These are phyloP conservation scores for Dexiosoma caninum DNA, from an alignment of 2,888 invertebrate genomes.

Conservation along the genomic window DNA sequence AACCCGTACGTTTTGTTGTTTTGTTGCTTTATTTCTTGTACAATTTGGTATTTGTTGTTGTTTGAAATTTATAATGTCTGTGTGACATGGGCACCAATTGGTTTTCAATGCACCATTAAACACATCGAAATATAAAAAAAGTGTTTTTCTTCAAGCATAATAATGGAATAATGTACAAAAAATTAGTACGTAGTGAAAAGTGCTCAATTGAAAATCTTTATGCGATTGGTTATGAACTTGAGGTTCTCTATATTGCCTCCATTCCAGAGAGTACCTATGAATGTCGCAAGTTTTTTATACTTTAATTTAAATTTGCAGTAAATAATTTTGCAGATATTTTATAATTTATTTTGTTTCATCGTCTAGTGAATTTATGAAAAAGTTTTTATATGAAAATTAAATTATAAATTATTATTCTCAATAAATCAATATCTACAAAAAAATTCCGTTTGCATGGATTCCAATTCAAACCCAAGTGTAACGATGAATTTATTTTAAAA, in stretches of 20 bases:
- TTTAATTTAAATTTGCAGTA: no score
- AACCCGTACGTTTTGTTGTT: conserved; percentile 30
- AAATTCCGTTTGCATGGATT: no score
- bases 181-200: background rate
- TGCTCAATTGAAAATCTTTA: background rate
- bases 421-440: no score
- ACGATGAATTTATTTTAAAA: no score
- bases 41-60: conserved; percentile 24
- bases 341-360: no score
- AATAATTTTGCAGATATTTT: no score
- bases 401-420: no score
- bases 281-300: no score
- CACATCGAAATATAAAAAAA: conserved; percentile 68
- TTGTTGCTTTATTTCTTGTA: conserved; percentile 31
- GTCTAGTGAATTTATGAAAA: no score
- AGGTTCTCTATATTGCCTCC: background rate
- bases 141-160: background rate
- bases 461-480: no score
- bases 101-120: conserved; percentile 74
- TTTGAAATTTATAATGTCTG: conserved; percentile 71
- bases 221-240: conserved; percentile 5
- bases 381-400: no score
- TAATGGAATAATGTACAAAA: background rate
- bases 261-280: background rate
- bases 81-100: conserved; percentile 68